A percentile compares a stretch with the other conserved stretches of the same genome.
phyloP scores from a whole-genome alignment of 2,113 vertebrate genomes.

The Dipodomys spectabilis region DNA sequence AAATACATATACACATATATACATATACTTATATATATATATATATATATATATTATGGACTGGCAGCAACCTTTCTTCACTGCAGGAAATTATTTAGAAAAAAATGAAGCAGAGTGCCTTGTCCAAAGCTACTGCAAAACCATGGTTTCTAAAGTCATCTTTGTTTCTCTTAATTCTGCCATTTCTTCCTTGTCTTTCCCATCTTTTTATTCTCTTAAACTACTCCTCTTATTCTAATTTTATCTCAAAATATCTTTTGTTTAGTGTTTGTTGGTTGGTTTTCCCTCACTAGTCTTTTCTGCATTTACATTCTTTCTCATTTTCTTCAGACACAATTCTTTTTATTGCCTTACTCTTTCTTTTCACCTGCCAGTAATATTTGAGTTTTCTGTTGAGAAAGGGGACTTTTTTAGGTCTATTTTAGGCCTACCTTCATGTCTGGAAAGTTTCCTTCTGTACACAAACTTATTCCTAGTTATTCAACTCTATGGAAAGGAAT shows the following conservation, averaged over 20 bases:
- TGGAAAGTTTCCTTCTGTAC: neutral
- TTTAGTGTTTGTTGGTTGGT: neutral
- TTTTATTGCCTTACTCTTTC: neutral
- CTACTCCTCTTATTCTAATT: neutral
- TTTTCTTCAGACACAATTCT: neutral
- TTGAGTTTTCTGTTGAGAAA: neutral
- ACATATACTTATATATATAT: no score
- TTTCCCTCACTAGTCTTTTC: neutral
- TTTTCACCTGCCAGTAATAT: neutral
- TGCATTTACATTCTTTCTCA: neutral
- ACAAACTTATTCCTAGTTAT: neutral
- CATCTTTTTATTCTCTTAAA: neutral
- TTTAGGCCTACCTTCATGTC: neutral
- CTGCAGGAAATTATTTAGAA: neutral
- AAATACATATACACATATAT: neutral
- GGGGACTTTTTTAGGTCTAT: neutral
- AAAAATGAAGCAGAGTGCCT: neutral
- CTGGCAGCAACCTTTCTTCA: constrained; percentile 36
- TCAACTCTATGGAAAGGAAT: constrained; percentile 21
- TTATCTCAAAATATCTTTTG: neutral
- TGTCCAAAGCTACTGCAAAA: constrained; percentile 29
- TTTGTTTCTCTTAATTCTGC: neutral
- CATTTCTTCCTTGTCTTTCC: neutral
- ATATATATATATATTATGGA: neutral
- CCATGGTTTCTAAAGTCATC: neutral